Base-by-base conservation (phyloP, 1,140 invertebrate species). In the Pogonomyrmex barbatus region DNA sequence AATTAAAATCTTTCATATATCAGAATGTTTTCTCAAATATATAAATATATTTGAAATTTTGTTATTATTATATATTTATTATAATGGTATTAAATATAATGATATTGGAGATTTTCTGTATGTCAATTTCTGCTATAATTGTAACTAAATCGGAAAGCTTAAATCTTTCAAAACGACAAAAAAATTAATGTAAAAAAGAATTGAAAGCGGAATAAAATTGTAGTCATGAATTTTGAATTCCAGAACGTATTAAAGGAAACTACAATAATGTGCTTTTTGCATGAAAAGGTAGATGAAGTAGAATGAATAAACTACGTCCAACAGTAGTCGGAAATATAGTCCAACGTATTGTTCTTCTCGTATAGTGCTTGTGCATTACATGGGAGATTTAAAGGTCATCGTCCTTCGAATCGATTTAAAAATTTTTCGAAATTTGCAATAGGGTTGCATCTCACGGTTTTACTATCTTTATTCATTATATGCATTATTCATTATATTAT, bases 291-390 rank as follows among this genome's bases (percentile, higher is more conserved):
- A 67, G 77, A 86, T 78, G 8, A 24, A 50, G 17, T 42, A 63
- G 83, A 90, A 84, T 70, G 70, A 14, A 86, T 79, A 47, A 82
- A n/a, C 5, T 75, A 75, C 62, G 67, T 39, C 39, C 47, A n/a
- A 83, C 79, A 76, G 75, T 73, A 12, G 71, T 86, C 8, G 88
- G 88, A 63, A 86, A 87, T 58, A 73, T 85, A 17, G 67, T 92
- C 24, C 79, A 89, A 68, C 83, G 65, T 45, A 86, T 86, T 5
- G 87, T 91, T 73, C 63, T 91, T 54, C 88, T 24, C 24, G 24
- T 24, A 84, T 0, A 77, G 88, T 24, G 87, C 82, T 56, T 56
- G 85, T 14, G 82, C 86, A 62, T 54, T 90, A 10, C 83, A 75
- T 63, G 89, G 33, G 54, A 85, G 70, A 85, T 90, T 52, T 36